Percentiles rank a stretch among this genome's conserved stretches.
phyloP scores from a whole-genome alignment of 2,888 invertebrate species.

The Volucella bombylans region DNA sequence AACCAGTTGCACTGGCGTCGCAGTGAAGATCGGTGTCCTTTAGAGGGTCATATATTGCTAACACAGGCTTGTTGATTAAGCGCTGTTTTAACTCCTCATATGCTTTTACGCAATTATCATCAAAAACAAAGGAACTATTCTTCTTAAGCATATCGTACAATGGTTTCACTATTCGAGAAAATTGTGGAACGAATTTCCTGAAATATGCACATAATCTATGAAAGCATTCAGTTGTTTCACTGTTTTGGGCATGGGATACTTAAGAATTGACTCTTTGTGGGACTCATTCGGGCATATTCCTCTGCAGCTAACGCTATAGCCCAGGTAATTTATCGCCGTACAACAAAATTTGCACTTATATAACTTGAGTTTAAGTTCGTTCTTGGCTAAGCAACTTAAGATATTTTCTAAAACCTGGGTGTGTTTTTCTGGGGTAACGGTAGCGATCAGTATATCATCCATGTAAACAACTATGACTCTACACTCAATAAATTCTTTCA shows the following conservation, averaged over 20 bases:
- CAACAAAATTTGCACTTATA: slow-evolving; percentile 17
- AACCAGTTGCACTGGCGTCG: slow-evolving; percentile 76
- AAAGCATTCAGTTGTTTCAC: no score
- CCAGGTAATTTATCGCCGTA: slow-evolving; percentile 26
- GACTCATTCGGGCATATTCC: no score
- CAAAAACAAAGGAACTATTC: no score
- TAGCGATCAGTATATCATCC: slow-evolving; percentile 55
- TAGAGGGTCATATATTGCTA: no score
- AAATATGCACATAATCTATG: no score
- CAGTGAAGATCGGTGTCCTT: no score
- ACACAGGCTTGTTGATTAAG: no score
- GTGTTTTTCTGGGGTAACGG: slow-evolving; percentile 19
- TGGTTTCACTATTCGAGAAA: slow-evolving; percentile 74
- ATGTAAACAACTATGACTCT: slow-evolving; percentile 41
- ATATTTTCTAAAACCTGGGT: slow-evolving; percentile 24
- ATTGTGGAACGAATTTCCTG: background rate
- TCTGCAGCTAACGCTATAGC: slow-evolving; percentile 30
- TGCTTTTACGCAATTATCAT: no score
- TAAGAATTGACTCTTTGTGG: slow-evolving; percentile 21
- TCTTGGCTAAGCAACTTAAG: slow-evolving; percentile 11
- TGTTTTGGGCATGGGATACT: slow-evolving; percentile 41
- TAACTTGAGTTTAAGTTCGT: slow-evolving; percentile 3
- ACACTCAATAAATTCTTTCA: slow-evolving; percentile 19
- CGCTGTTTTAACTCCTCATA: no score
- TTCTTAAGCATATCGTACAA: slow-evolving; percentile 75